Percentiles rank a stretch among this genome's conserved stretches.
Conservation (phyloP, 2,797 vertebrate species). For the Ispidina picta region DNA sequence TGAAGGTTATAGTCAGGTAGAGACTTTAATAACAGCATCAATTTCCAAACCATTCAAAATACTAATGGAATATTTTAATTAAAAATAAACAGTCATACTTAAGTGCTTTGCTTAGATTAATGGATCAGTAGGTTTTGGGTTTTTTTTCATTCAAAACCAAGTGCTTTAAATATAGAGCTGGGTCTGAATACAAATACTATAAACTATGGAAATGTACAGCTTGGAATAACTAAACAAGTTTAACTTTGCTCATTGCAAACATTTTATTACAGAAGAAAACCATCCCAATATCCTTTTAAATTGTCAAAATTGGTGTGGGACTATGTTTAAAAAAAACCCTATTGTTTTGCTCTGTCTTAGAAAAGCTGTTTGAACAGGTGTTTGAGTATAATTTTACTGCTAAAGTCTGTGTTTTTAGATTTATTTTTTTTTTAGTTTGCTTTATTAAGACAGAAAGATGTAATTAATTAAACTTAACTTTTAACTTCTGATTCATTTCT, state of each 20-base stretch:
- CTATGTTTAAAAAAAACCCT: background rate
- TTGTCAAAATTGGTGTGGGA: background rate
- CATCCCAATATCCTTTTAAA: background rate
- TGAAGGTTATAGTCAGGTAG: accelerated
- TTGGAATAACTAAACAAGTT: background rate
- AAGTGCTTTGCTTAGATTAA: background rate
- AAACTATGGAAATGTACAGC: background rate
- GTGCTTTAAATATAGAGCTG: background rate
- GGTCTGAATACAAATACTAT: background rate
- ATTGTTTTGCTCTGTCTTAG: background rate
- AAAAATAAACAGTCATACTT: background rate
- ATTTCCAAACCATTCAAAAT: background rate
- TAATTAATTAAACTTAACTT: background rate
- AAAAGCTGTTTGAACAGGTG: background rate
- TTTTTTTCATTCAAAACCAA: background rate
- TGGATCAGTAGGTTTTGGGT: background rate
- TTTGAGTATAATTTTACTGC: background rate
- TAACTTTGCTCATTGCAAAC: background rate
- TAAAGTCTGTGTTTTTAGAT: background rate
- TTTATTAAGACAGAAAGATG: background rate
- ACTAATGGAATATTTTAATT: background rate
- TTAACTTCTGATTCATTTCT: background rate
- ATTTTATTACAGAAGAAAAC: background rate
- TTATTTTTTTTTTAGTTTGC: background rate
- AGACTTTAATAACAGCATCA: background rate